phyloP scores from a whole-genome alignment of 2,113 vertebrate genomes.

The Todiramphus chloris region DNA sequence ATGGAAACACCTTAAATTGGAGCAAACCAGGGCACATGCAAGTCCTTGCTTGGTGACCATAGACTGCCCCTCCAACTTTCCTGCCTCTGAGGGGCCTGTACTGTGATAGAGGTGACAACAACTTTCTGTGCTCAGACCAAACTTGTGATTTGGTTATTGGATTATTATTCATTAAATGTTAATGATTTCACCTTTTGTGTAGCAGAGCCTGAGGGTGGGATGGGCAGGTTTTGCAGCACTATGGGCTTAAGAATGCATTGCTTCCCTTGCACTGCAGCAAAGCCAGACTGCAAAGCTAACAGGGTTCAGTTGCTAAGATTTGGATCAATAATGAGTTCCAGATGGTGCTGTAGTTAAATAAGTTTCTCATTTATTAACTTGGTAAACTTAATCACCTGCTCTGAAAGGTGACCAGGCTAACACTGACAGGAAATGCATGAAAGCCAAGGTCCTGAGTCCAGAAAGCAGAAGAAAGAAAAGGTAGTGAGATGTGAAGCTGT shows the following conservation, averaged over 20 bases:
- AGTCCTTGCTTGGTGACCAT: neutral
- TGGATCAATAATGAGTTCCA: neutral
- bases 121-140: neutral
- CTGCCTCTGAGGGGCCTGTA: neutral
- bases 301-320: neutral
- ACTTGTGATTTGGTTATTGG: neutral
- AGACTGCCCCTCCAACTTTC: neutral
- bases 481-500: neutral
- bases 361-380: neutral
- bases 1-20: neutral
- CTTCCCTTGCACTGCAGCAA: neutral
- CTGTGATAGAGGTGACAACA: neutral
- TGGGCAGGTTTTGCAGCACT: neutral
- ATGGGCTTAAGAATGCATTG: neutral
- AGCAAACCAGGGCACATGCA: neutral
- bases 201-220: neutral
- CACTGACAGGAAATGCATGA: accelerated
- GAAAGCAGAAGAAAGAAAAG: neutral
- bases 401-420: neutral
- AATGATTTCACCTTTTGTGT: neutral
- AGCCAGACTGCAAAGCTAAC: neutral
- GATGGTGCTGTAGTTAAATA: neutral
- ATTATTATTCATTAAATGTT: neutral
- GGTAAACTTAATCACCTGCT: neutral
- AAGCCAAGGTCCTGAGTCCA: neutral